A percentile compares a stretch with the other conserved stretches of the same genome.
Evolutionary conservation across 2,113 vertebrate species (phyloP).

Genomic region (Vulpes vulpes): DNA sequence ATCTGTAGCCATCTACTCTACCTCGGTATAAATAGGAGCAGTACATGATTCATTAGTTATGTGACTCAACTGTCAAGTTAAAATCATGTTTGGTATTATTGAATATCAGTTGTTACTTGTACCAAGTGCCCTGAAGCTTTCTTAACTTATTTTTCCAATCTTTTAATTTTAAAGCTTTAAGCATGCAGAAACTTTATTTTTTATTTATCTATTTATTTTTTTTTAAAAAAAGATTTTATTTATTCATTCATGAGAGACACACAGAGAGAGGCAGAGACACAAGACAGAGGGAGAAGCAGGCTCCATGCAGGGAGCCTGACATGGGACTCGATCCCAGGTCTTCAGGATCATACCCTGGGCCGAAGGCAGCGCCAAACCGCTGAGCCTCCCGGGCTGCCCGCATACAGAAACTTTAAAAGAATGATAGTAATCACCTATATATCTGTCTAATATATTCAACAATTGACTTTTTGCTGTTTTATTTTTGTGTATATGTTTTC

Average conservation of each 20-base stretch:
- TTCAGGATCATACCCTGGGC: too few species aligned
- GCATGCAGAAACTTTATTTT: not conserved
- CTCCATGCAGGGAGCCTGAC: too few species aligned
- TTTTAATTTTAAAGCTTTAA: slow-evolving; percentile 60
- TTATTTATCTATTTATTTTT: too few species aligned
- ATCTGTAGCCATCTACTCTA: not conserved
- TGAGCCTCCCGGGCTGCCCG: too few species aligned
- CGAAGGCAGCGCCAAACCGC: too few species aligned
- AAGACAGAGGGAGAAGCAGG: too few species aligned
- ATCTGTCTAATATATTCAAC: not conserved
- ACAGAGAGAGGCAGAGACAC: too few species aligned
- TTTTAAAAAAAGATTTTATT: too few species aligned
- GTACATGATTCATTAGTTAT: not conserved
- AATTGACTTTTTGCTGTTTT: slow-evolving; percentile 44
- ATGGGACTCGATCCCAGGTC: too few species aligned
- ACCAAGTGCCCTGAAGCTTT: not conserved
- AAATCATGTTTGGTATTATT: not conserved
- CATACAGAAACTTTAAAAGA: slow-evolving; percentile 10
- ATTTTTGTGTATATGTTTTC: not conserved
- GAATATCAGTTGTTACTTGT: not conserved
- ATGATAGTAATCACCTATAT: not conserved
- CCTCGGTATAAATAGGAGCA: not conserved
- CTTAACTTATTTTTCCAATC: not conserved
- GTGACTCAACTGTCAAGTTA: slow-evolving; percentile 48
- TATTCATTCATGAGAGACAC: too few species aligned